Evolutionary conservation across 1,140 invertebrate species (phyloP).

Genomic region (Pseudomyrmex gracilis): DNA sequence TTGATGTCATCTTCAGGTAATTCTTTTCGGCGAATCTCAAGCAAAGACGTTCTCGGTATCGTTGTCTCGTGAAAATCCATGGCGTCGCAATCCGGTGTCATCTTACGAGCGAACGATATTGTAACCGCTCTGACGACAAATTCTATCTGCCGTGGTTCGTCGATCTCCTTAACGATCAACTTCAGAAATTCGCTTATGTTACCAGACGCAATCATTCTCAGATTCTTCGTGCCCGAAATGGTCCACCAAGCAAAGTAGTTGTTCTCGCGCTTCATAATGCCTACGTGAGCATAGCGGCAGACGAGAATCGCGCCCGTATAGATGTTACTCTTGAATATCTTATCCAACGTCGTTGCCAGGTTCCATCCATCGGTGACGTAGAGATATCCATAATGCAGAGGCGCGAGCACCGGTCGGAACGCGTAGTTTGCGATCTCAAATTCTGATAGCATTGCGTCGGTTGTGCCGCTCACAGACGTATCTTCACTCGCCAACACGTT

Average conservation of each 20-base stretch:
- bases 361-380: conserved; percentile 77
- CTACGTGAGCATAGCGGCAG: conserved; percentile 77
- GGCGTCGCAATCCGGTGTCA: conserved; percentile 78
- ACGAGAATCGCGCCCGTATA: conserved; percentile 80
- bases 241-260: conserved; percentile 82
- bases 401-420: conserved; percentile 79
- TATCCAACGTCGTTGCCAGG: conserved; percentile 77
- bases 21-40: conserved; percentile 73
- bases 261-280: conserved; percentile 73
- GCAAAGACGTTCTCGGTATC: conserved; percentile 67
- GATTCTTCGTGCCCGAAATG: conserved; percentile 71
- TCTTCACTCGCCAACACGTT: conserved; percentile 74
- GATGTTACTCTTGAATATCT: conserved; percentile 76
- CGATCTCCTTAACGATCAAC: conserved; percentile 77
- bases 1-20: conserved; percentile 66
- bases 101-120: conserved; percentile 80
- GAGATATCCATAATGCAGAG: conserved; percentile 76
- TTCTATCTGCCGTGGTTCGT: conserved; percentile 49
- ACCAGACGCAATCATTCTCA: conserved; percentile 77
- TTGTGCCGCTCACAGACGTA: conserved; percentile 67
- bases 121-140: conserved; percentile 77
- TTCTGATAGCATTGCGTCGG: conserved; percentile 73
- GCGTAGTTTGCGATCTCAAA: conserved; percentile 82
- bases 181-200: conserved; percentile 77
- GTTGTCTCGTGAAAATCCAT: conserved; percentile 76